phyloP scores from a whole-genome alignment of 2,797 vertebrate genomes.

The Acanthis flammea region DNA sequence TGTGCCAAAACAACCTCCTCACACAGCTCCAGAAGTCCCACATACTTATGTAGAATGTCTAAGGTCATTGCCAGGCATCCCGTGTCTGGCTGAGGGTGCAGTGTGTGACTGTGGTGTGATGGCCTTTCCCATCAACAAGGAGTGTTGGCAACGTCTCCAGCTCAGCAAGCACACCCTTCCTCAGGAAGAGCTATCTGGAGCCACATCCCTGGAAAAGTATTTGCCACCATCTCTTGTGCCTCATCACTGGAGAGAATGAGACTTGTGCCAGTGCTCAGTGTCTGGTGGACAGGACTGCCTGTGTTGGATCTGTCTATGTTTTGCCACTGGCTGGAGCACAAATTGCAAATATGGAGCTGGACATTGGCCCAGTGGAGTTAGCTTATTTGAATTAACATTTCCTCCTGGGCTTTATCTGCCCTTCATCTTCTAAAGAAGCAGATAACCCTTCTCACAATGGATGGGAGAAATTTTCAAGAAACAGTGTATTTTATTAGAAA shows the following conservation, averaged over 20 bases:
- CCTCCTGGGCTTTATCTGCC: neutral
- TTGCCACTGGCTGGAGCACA: neutral
- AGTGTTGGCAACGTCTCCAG: rapidly evolving
- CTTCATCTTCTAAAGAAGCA: neutral
- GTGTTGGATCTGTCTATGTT: neutral
- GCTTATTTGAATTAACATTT: neutral
- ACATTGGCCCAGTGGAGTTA: neutral
- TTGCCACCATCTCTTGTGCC: neutral
- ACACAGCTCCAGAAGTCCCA: neutral
- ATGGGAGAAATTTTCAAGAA: neutral
- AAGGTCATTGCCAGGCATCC: neutral
- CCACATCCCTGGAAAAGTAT: neutral
- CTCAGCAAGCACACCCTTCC: neutral
- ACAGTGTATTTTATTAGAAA: neutral
- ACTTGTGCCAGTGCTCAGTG: neutral
- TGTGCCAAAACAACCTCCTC: neutral
- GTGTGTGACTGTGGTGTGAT: neutral
- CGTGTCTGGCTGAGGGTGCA: neutral
- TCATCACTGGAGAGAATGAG: neutral
- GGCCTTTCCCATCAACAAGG: neutral
- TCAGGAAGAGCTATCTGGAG: neutral
- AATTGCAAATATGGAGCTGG: neutral
- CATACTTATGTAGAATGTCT: neutral
- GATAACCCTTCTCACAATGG: neutral
- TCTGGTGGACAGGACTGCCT: neutral